These are phyloP conservation scores for Harmothoe impar DNA, from an alignment of 2,888 invertebrate species.

Conservation along the genomic window DNA sequence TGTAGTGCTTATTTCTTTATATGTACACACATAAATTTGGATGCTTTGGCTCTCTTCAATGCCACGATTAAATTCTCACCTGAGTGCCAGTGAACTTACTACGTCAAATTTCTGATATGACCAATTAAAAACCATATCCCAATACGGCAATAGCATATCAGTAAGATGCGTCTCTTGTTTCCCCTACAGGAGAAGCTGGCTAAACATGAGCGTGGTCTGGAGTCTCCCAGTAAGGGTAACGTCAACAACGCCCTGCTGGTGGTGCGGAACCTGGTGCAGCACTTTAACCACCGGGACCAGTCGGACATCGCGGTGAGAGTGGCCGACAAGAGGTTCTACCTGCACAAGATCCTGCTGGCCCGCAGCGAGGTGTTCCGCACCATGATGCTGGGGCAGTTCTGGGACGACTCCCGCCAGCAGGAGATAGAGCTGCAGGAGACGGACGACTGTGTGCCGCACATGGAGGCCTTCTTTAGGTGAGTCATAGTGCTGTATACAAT, in stretches of 20 bases:
- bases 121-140: neutral
- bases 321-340: slow-evolving; percentile 42
- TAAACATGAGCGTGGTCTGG: slow-evolving; percentile 41
- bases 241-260: slow-evolving; percentile 11
- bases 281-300: slow-evolving; percentile 61
- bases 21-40: no score
- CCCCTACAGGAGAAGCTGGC: slow-evolving; percentile 41
- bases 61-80: no score
- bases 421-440: slow-evolving; percentile 61
- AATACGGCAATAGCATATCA: neutral
- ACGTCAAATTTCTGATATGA: no score
- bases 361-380: slow-evolving; percentile 61
- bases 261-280: slow-evolving; percentile 48
- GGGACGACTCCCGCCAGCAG: slow-evolving; percentile 56
- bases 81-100: no score
- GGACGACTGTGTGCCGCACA: slow-evolving; percentile 43
- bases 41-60: no score
- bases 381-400: slow-evolving; percentile 59
- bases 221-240: neutral
- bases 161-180: neutral
- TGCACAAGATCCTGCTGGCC: slow-evolving; percentile 65
- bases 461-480: slow-evolving; percentile 62
- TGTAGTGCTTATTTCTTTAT: no score
- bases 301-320: slow-evolving; percentile 61
- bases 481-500: no score